Evolutionary conservation across 2,797 vertebrate species (phyloP).

Genomic region (Eulemur albifrons): DNA sequence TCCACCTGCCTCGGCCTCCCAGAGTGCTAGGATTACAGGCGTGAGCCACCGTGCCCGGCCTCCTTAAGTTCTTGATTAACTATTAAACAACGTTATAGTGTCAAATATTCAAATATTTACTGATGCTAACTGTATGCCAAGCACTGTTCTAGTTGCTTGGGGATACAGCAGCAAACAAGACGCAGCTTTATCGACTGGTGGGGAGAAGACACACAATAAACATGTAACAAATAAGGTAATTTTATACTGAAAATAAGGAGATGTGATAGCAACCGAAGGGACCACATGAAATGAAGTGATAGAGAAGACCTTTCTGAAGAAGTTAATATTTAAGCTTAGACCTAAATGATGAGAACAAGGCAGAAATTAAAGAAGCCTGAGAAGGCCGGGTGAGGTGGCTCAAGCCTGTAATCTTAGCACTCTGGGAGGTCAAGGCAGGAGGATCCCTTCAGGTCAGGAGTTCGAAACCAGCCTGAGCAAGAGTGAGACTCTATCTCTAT

Average conservation of each 20-base stretch:
- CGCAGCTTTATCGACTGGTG: not conserved
- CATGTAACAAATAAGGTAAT: not conserved
- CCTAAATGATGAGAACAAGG: not conserved
- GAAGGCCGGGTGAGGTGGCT: too few relatives aligned
- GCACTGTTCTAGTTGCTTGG: not conserved
- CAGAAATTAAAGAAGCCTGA: not conserved
- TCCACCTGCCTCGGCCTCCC: too few relatives aligned
- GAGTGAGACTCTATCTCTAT: too few relatives aligned
- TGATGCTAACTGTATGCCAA: not conserved
- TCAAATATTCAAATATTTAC: conserved; percentile 48
- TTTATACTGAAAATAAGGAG: conserved; percentile 11
- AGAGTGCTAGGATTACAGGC: too few relatives aligned
- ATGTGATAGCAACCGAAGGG: not conserved
- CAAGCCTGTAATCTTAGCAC: too few relatives aligned
- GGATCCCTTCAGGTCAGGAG: too few relatives aligned
- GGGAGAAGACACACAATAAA: not conserved
- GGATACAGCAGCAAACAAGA: conserved; percentile 1
- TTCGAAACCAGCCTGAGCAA: too few relatives aligned
- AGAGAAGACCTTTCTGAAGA: not conserved
- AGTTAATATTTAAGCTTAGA: not conserved
- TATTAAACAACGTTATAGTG: not conserved
- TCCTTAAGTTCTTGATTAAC: not conserved
- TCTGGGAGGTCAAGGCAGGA: too few relatives aligned
- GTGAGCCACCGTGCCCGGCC: too few relatives aligned
- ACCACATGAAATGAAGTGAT: not conserved